A percentile compares a stretch with the other conserved stretches of the same genome.
Conservation (phyloP, 2,888 invertebrate genomes). For the Drosophila borborema region DNA sequence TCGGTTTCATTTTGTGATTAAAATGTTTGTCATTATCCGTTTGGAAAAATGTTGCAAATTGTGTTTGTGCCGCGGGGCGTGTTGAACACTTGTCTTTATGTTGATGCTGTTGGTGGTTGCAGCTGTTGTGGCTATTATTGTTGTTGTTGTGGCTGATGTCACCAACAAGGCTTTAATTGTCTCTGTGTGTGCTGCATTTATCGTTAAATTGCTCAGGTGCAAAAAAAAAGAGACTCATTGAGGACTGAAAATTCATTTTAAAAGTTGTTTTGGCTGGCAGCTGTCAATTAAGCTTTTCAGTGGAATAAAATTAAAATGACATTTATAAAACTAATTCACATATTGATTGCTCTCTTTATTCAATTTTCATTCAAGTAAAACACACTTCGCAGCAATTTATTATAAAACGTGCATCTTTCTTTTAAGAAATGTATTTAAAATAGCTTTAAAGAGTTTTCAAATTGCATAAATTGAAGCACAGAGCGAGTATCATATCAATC, state of each 20-base stretch:
- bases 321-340: no score
- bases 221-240: not conserved
- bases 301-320: no score
- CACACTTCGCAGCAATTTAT: not conserved
- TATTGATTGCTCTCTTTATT: no score
- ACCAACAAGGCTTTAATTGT: constrained; percentile 17
- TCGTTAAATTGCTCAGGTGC: constrained; percentile 34
- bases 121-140: constrained; percentile 6
- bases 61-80: constrained; percentile 82
- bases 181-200: constrained; percentile 25
- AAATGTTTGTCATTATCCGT: constrained; percentile 83
- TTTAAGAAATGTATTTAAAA: not conserved
- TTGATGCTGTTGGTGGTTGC: constrained; percentile 5
- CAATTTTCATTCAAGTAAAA: no score
- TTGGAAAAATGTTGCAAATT: constrained; percentile 84
- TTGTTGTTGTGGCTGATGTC: constrained; percentile 29
- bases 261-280: not conserved
- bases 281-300: not conserved
- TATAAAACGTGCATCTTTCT: not conserved
- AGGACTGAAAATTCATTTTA: not conserved
- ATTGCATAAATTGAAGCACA: not conserved
- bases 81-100: constrained; percentile 65
- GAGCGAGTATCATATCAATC: not conserved
- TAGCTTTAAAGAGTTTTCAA: not conserved
- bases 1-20: constrained; percentile 74